Evolutionary conservation across 1,140 invertebrate genomes (phyloP).

Genomic region (Nautilus pompilius): DNA sequence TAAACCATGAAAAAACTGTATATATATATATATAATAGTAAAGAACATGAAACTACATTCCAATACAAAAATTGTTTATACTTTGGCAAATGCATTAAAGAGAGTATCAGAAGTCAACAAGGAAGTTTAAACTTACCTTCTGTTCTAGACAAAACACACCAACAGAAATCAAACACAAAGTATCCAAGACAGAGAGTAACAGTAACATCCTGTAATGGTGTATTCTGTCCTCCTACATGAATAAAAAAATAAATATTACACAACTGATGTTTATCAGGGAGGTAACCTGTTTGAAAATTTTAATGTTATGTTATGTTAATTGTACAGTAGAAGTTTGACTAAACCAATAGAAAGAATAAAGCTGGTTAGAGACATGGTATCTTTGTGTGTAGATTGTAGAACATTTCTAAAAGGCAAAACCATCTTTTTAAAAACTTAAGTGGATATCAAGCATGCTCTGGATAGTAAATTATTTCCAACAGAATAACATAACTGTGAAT

Average conservation of each 20-base stretch:
- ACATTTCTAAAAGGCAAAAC: too few species aligned
- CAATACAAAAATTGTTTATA: neutral
- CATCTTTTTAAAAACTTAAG: too few species aligned
- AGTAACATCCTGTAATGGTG: constrained; percentile 31
- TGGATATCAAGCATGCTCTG: too few species aligned
- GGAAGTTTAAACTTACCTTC: constrained; percentile 37
- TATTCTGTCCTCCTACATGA: constrained; percentile 38
- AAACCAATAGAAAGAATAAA: too few species aligned
- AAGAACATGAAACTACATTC: neutral
- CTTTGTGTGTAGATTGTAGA: too few species aligned
- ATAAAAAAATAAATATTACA: constrained; percentile 9
- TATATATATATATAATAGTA: neutral
- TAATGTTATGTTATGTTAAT: too few species aligned
- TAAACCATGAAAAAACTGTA: neutral
- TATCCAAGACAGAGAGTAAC: constrained; percentile 44
- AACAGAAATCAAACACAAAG: constrained; percentile 49
- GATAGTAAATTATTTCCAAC: too few species aligned
- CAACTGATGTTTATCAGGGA: too few species aligned
- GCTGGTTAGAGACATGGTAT: too few species aligned
- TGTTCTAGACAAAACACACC: constrained; percentile 48
- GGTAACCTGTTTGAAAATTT: too few species aligned
- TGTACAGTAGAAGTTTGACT: too few species aligned
- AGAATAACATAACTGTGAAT: too few species aligned
- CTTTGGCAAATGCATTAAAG: neutral
- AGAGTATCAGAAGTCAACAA: neutral